These are phyloP conservation scores for Zootoca vivipara DNA, from an alignment of 2,113 vertebrate genomes.

Conservation along the genomic window DNA sequence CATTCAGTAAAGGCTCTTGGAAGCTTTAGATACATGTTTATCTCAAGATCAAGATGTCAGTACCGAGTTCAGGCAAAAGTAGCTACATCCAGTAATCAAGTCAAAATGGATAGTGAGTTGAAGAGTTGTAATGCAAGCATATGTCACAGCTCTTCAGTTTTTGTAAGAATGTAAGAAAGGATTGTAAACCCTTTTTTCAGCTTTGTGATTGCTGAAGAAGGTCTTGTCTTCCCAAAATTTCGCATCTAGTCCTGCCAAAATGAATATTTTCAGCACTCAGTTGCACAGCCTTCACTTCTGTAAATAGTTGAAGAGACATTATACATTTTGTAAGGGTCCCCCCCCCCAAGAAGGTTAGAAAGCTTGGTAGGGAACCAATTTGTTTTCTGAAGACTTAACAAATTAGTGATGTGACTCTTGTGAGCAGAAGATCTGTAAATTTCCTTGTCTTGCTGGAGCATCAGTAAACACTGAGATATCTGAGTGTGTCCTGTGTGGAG, in stretches of 20 bases:
- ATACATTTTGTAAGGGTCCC: neutral
- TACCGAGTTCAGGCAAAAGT: neutral
- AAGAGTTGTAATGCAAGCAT: neutral
- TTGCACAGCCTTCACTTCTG: neutral
- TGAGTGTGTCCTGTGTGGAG: neutral
- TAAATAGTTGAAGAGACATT: neutral
- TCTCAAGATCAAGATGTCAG: neutral
- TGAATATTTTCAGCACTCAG: neutral
- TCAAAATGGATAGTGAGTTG: neutral
- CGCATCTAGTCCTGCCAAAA: neutral
- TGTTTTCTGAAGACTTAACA: neutral
- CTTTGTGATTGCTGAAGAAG: too few relatives aligned
- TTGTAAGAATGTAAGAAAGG: neutral
- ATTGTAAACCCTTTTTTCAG: neutral
- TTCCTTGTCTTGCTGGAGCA: neutral
- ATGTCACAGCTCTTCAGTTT: neutral
- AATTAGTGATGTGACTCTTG: neutral
- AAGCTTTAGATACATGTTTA: neutral
- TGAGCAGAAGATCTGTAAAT: neutral
- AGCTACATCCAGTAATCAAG: neutral
- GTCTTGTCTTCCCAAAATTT: neutral
- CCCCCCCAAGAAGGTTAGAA: neutral
- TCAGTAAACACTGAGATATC: neutral
- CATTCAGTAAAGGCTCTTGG: neutral
- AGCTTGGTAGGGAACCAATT: neutral